phyloP scores from a whole-genome alignment of 2,797 vertebrate species.

The Platyrinchus mystaceus region DNA sequence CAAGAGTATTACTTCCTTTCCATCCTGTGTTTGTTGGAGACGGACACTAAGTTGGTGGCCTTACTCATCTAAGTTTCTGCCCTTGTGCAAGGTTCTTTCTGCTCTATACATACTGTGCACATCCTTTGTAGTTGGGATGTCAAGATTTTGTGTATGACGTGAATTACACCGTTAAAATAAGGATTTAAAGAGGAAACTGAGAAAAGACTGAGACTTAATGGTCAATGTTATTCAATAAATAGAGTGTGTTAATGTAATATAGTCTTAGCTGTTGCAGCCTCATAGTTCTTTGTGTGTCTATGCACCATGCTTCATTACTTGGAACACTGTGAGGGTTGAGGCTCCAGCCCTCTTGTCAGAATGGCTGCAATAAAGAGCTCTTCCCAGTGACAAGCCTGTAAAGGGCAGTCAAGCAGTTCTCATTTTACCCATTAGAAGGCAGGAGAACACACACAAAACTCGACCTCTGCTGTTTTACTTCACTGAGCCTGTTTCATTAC shows the following conservation, averaged over 20 bases:
- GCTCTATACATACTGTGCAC: not conserved
- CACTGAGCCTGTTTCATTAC: not conserved
- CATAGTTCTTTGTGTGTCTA: not conserved
- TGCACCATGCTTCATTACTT: accelerated
- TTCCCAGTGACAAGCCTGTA: not conserved
- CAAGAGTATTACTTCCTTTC: not conserved
- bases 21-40: not conserved
- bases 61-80: not conserved
- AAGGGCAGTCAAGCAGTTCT: not conserved
- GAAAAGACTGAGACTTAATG: not conserved
- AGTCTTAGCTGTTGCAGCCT: not conserved
- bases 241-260: not conserved
- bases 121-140: not conserved
- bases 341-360: not conserved
- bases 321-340: not conserved
- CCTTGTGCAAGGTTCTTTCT: not conserved
- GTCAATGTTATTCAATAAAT: not conserved
- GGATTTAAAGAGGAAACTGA: not conserved
- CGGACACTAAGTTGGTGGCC: not conserved
- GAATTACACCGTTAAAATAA: not conserved
- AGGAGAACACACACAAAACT: slow-evolving; percentile 22
- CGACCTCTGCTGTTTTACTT: not conserved
- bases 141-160: not conserved
- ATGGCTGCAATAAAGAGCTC: not conserved
- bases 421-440: slow-evolving; percentile 23